Conservation (phyloP, 2,888 invertebrate genomes). For the Horisme vitalbata region DNA sequence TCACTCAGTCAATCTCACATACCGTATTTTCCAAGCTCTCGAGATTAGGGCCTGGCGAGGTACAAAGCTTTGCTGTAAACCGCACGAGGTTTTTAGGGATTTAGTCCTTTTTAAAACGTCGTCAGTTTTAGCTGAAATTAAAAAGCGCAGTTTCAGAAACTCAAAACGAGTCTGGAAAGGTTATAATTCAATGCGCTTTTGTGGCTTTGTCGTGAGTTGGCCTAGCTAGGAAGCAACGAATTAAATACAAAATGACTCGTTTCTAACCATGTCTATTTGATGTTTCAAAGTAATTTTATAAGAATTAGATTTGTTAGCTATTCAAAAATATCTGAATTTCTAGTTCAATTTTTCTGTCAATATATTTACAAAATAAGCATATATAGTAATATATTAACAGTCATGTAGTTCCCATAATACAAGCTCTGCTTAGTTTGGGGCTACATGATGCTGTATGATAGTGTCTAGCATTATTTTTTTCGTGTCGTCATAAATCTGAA, state of each 20-base stretch:
- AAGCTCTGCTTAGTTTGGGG: too few species aligned
- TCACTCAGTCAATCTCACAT: background rate
- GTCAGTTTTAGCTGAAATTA: conserved; percentile 41
- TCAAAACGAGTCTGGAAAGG: conserved; percentile 25
- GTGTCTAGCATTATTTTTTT: too few species aligned
- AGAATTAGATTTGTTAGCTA: too few species aligned
- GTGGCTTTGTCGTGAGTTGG: conserved; percentile 13
- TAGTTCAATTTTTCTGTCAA: too few species aligned
- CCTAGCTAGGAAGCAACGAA: background rate
- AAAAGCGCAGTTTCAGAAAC: conserved; percentile 29
- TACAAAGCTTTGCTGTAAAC: conserved; percentile 62
- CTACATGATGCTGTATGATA: too few species aligned
- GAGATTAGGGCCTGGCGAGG: conserved; percentile 38
- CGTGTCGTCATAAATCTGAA: too few species aligned
- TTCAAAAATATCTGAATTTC: too few species aligned
- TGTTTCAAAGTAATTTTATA: too few species aligned
- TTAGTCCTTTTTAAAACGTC: conserved; percentile 53
- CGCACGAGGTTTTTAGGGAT: conserved; percentile 63
- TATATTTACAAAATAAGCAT: too few species aligned
- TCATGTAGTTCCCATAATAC: too few species aligned
- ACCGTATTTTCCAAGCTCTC: background rate
- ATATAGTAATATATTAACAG: too few species aligned
- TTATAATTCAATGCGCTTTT: conserved; percentile 18
- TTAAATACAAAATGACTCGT: conserved; percentile 9
- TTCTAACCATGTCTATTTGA: background rate